Conservation (phyloP, 1,140 invertebrate genomes). For the Nephila pilipes region DNA sequence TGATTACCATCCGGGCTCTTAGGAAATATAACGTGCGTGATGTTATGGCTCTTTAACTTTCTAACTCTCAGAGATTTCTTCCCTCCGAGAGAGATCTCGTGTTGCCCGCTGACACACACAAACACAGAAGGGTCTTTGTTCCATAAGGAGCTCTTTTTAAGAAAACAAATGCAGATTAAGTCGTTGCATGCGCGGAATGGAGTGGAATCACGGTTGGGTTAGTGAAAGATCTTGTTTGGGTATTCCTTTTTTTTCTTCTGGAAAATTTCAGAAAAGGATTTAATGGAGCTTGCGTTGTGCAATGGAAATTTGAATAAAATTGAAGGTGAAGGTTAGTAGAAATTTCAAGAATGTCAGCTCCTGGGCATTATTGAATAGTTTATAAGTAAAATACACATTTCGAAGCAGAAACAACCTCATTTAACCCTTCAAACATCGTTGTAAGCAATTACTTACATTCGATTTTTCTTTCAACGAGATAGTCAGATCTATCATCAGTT, state of each 20-base stretch:
- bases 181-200: neutral
- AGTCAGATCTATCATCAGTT: no score
- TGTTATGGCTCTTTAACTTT: slow-evolving; percentile 51
- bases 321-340: no score
- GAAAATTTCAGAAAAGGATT: neutral
- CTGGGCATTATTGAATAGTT: no score
- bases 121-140: slow-evolving; percentile 36
- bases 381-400: no score
- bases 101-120: neutral
- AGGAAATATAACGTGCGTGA: slow-evolving; percentile 4
- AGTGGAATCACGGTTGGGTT: slow-evolving; percentile 33
- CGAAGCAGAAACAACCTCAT: no score
- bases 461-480: no score
- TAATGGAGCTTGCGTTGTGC: no score
- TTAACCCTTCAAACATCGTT: no score
- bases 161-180: slow-evolving; percentile 42
- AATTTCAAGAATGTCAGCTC: no score
- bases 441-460: no score
- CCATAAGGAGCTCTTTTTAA: neutral
- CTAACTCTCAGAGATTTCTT: neutral
- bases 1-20: slow-evolving; percentile 41
- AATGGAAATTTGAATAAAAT: no score
- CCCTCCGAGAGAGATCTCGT: neutral
- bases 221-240: neutral
- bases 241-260: no score